Base-by-base conservation (phyloP, 2,797 vertebrate genomes). In the Lutjanus campechanus region DNA sequence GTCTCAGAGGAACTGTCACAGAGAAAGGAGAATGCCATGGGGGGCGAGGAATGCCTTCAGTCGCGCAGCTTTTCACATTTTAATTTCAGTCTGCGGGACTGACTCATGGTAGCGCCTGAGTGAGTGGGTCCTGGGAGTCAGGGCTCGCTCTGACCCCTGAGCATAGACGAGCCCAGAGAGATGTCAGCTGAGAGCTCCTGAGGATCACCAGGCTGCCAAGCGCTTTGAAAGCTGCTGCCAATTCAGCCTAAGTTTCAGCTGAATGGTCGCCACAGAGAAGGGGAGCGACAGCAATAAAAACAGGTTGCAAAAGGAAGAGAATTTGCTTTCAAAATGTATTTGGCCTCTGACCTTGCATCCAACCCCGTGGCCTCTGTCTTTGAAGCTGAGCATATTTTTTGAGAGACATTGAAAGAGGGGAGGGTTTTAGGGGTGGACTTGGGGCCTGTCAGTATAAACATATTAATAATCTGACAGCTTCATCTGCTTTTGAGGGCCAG, bases 241-340 rank as follows among this genome's bases (percentile, higher is more conserved):
- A 97, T 97, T 97, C 97, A 97, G 96, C 95, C 95, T 96, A 93
- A 95, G 95, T 96, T 96, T 97, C 96, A 95, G 95, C 96, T 97
- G 97, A 99, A 97, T 95, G 82, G 92, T 88, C 92, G 95, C 96
- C 94, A 93, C 94, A 92, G 96, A 96, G 96, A 93, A 96, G 95
- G 89, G 93, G 93, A 93, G 95, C 90, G 93, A 94, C 95, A 93
- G 94, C 95, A 96, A 96, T 97, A 95, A 97, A 95, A 97, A 96
- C 96, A 96, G 96, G 96, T 97, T 96, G 97, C 96, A 95, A 93
- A 93, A 94, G 92, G 90, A 96, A 96, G 93, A 96, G 94, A 95
- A 95, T 96, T 95, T 92, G 95, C 95, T 96, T 96, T 96, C 92
- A 96, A 95, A 95, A 95, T 96, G 93, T 95, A 94, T 96, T 95